A percentile compares a stretch with the other conserved stretches of the same genome.
Evolutionary conservation across 2,113 vertebrate genomes (phyloP).

Genomic region (Hippocampus barbouri): DNA sequence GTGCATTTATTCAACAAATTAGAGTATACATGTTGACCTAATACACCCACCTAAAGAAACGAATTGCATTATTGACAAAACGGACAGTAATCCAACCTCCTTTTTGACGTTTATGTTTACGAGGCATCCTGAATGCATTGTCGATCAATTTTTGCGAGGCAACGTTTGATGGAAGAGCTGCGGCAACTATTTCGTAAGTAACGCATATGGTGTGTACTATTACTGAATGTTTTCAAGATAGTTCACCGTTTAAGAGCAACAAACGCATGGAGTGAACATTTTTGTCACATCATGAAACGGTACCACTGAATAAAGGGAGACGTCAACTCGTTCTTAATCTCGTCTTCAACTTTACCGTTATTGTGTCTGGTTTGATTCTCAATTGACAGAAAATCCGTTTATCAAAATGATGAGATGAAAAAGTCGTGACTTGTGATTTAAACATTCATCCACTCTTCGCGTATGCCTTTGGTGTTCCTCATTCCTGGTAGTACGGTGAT

Average conservation of each 20-base stretch:
- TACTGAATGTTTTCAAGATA: not conserved
- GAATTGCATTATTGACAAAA: not conserved
- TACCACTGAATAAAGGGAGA: not conserved
- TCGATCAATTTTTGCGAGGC: not conserved
- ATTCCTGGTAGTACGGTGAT: not conserved
- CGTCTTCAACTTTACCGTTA: constrained; percentile 11
- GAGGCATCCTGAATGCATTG: constrained; percentile 27
- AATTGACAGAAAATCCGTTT: not conserved
- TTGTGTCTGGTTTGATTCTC: not conserved
- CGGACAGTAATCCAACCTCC: not conserved
- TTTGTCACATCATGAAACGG: too few species aligned
- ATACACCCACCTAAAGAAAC: too few species aligned
- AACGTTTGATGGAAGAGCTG: not conserved
- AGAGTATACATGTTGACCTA: too few species aligned
- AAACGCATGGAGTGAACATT: not conserved
- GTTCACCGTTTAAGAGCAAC: not conserved
- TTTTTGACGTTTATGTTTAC: not conserved
- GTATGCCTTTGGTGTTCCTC: not conserved
- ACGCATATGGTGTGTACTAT: fast-evolving
- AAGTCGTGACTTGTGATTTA: not conserved
- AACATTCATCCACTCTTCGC: not conserved
- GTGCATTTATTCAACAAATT: not conserved
- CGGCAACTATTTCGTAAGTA: constrained; percentile 17
- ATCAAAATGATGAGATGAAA: not conserved
- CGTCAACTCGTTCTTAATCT: constrained; percentile 19